Evolutionary conservation across 2,797 vertebrate species (phyloP).

Genomic region (Hozukius guyotensis): DNA sequence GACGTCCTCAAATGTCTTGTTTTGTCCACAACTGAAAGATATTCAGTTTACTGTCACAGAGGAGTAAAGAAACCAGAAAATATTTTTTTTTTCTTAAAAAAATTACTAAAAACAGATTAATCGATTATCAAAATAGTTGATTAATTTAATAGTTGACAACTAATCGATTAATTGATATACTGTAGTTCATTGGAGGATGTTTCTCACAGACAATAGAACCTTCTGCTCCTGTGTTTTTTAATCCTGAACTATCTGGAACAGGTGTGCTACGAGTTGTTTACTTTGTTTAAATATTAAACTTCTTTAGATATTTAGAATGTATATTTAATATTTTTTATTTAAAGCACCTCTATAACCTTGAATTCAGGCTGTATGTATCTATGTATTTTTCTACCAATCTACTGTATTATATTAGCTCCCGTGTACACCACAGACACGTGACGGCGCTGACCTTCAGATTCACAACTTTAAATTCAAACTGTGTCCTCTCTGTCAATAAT

Average conservation of each 20-base stretch:
- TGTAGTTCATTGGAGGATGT: background rate
- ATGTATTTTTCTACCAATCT: background rate
- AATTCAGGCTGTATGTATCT: background rate
- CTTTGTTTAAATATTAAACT: background rate
- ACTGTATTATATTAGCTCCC: background rate
- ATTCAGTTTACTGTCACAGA: no score
- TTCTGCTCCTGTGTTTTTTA: background rate
- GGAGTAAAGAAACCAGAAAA: no score
- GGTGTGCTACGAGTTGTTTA: background rate
- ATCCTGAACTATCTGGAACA: background rate
- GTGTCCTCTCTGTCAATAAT: background rate
- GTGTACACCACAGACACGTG: background rate
- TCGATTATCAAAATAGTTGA: no score
- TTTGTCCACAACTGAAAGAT: no score
- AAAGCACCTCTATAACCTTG: background rate
- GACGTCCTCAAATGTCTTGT: no score
- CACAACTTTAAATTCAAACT: background rate
- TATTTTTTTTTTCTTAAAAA: no score
- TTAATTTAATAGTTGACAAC: no score
- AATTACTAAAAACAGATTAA: no score
- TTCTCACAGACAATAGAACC: background rate
- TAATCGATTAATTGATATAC: no score
- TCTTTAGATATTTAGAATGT: background rate
- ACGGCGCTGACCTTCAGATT: constrained; percentile 21
- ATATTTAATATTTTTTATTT: background rate